These are phyloP conservation scores for Propithecus deckenii DNA, from an alignment of 2,797 vertebrate species.

Conservation along the genomic window DNA sequence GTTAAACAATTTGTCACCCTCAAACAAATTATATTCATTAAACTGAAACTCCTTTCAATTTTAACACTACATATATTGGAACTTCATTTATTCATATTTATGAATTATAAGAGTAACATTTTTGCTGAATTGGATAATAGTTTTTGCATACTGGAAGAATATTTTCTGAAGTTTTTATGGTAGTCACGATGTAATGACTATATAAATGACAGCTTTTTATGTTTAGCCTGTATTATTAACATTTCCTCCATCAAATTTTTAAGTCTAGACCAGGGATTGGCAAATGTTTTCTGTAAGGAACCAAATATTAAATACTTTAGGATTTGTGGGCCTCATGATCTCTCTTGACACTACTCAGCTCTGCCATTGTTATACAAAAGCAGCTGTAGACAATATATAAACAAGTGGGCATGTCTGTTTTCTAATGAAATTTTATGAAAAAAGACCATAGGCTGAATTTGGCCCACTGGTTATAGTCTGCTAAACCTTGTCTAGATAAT, in stretches of 20 bases:
- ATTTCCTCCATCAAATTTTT: neutral
- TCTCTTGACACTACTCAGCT: neutral
- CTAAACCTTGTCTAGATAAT: neutral
- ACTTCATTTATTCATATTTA: neutral
- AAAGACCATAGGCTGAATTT: neutral
- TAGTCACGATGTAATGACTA: neutral
- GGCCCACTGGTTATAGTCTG: neutral
- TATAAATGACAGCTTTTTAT: neutral
- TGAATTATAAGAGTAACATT: neutral
- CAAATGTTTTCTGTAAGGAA: neutral
- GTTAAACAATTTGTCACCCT: neutral
- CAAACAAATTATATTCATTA: slow-evolving; percentile 3
- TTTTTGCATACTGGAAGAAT: neutral
- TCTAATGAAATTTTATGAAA: neutral
- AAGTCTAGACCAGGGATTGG: neutral
- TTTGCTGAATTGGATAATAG: neutral
- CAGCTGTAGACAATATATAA: neutral
- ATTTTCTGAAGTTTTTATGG: neutral
- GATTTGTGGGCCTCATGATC: neutral
- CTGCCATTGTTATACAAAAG: neutral
- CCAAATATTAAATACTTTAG: neutral
- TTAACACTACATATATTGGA: neutral
- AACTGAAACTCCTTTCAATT: neutral
- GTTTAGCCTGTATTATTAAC: neutral
- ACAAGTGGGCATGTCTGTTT: neutral